Evolutionary conservation across 2,888 invertebrate species (phyloP).

Genomic region (Drosophila niveifrons): DNA sequence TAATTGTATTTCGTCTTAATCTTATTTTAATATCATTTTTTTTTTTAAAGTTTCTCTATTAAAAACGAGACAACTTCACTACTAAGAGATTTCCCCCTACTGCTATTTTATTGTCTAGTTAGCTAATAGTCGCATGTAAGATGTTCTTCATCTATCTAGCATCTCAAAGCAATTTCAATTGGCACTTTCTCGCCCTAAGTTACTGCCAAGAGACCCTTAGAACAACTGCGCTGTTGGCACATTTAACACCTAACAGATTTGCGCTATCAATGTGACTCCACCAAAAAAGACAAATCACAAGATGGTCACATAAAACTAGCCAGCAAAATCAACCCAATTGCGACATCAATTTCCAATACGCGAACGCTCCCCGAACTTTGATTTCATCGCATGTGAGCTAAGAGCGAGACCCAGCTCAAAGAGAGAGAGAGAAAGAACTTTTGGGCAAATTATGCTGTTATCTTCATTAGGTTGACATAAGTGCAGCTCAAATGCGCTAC

Average conservation of each 20-base stretch:
- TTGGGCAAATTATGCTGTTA: conserved; percentile 79
- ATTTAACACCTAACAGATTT: conserved; percentile 80
- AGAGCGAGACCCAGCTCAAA: conserved; percentile 14
- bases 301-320: conserved; percentile 59
- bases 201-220: conserved; percentile 15
- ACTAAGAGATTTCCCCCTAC: not conserved
- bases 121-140: not conserved
- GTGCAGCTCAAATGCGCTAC: conserved; percentile 79
- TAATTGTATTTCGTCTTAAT: no score
- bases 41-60: no score
- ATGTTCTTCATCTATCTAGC: not conserved
- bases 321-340: conserved; percentile 22
- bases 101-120: not conserved
- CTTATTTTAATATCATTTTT: no score
- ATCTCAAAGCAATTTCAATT: conserved; percentile 56
- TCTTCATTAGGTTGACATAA: conserved; percentile 82
- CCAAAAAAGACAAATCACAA: conserved; percentile 64
- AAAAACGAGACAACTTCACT: no score
- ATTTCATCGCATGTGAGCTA: conserved; percentile 49
- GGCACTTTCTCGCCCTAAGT: conserved; percentile 40
- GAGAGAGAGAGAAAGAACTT: conserved; percentile 35
- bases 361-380: conserved; percentile 69
- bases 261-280: conserved; percentile 50
- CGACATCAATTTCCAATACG: conserved; percentile 68
- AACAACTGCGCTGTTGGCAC: conserved; percentile 25